Base-by-base conservation (phyloP, 2,113 vertebrate genomes). In the Phaethornis superciliosus region DNA sequence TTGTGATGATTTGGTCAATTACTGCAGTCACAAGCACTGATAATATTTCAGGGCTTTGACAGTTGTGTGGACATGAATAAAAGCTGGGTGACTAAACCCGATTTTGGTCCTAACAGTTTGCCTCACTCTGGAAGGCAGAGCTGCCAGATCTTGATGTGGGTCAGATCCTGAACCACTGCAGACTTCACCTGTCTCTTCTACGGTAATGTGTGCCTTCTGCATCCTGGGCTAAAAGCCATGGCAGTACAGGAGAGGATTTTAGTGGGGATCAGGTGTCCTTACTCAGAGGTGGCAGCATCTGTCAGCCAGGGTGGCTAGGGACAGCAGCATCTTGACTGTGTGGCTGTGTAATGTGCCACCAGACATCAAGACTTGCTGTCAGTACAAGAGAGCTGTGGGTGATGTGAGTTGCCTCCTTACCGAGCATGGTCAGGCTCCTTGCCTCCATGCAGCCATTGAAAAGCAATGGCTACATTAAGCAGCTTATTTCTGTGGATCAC, bases 341-440 rank as follows among this genome's bases (percentile, higher is more conserved):
- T 35, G 82, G 4, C 82, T 18, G 2, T 35, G 54, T 33, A n/a
- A 54, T 8, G 32, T 65, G 71, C 59, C 33, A 32, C 55, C 4
- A 2, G 76, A 7, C 0, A 2, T 23, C 92, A 67, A 62, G 7
- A 52, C 18, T 27, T 0, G 1, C 74, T 51, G 15, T 27, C 2
- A 17, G 47, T 15, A 18, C 30, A 21, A 30, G 64, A 16, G 24
- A 68, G 58, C 81, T 37, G 81, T 2, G 33, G 22, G 9, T 75
- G 70, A 64, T 27, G 47, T 51, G 78, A 67, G 75, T 89, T 85
- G 64, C 42, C 69, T 89, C 32, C 0, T 56, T 33, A 2, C 32
- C 0, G 0, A 58, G 35, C 3, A 1, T 1, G 1, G 44, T 21
- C 70, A 40, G 65, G 54, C 26, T 82, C 44, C 59, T 62, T 40